Evolutionary conservation across 1,140 invertebrate species (phyloP).

Genomic region (Bombus superbus): DNA sequence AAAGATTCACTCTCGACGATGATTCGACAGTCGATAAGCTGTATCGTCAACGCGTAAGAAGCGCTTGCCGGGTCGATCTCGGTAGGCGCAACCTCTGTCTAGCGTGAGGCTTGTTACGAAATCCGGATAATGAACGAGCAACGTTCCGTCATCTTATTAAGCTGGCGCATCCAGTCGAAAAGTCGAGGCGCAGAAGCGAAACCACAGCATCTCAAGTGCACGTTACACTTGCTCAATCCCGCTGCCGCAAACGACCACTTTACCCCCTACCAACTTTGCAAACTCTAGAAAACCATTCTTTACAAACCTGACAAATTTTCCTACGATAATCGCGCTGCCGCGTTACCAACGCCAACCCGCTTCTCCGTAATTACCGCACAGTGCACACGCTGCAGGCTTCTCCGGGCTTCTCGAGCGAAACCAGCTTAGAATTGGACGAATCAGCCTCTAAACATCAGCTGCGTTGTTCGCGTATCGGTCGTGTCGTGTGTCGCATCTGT

Average conservation of each 20-base stretch:
- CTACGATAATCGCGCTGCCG: slow-evolving; percentile 52
- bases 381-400: no score
- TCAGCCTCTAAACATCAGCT: no score
- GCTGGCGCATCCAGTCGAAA: slow-evolving; percentile 47
- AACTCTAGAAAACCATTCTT: not conserved
- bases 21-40: no score
- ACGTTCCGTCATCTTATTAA: slow-evolving; percentile 53
- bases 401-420: no score
- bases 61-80: not conserved
- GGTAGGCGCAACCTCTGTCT: not conserved
- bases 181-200: slow-evolving; percentile 30
- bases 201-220: slow-evolving; percentile 72
- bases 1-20: no score
- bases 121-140: slow-evolving; percentile 63
- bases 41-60: not conserved
- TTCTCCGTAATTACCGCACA: no score
- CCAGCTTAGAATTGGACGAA: no score
- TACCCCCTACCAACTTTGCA: slow-evolving; percentile 45
- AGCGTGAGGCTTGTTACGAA: slow-evolving; percentile 55
- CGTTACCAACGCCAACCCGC: not conserved
- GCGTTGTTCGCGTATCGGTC: no score
- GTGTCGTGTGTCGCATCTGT: no score
- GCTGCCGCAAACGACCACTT: slow-evolving; percentile 53
- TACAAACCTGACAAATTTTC: slow-evolving; percentile 42
- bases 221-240: slow-evolving; percentile 65